These are phyloP conservation scores for Philotrypesis tridentata DNA, from an alignment of 1,140 invertebrate species.

Conservation along the genomic window DNA sequence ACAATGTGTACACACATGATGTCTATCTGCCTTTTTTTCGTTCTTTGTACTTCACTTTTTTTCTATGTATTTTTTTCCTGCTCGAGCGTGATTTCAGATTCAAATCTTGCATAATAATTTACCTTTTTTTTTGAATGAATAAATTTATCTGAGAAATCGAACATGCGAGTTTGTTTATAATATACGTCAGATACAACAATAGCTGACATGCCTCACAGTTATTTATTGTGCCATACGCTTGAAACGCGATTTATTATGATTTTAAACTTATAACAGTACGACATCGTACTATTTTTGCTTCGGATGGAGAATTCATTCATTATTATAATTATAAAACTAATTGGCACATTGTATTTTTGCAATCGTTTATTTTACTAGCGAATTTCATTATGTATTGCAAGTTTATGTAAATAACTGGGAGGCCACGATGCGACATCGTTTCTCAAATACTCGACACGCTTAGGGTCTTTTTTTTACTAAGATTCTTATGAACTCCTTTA, in stretches of 20 bases:
- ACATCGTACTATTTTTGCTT: not conserved
- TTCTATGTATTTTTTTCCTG: not conserved
- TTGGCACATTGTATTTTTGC: slow-evolving; percentile 6
- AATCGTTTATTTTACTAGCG: not conserved
- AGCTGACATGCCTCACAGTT: not conserved
- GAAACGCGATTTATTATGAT: not conserved
- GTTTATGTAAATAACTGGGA: slow-evolving; percentile 33
- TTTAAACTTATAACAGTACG: too few species aligned
- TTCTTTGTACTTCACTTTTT: slow-evolving; percentile 32
- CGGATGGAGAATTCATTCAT: not conserved
- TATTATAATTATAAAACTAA: slow-evolving; percentile 13
- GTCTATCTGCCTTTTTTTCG: slow-evolving; percentile 20
- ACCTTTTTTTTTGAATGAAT: not conserved
- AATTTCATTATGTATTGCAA: slow-evolving; percentile 1
- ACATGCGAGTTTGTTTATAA: not conserved
- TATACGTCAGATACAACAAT: not conserved
- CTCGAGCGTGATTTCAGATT: not conserved
- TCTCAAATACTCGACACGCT: slow-evolving; percentile 12
- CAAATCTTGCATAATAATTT: not conserved
- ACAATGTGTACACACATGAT: slow-evolving; percentile 7
- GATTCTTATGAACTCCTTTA: slow-evolving; percentile 21
- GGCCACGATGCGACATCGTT: not conserved
- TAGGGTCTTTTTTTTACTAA: slow-evolving; percentile 11
- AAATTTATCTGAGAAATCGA: not conserved
- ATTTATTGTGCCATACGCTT: not conserved